These are phyloP conservation scores for Deilephila elpenor DNA, from an alignment of 2,888 invertebrate species.

Conservation along the genomic window DNA sequence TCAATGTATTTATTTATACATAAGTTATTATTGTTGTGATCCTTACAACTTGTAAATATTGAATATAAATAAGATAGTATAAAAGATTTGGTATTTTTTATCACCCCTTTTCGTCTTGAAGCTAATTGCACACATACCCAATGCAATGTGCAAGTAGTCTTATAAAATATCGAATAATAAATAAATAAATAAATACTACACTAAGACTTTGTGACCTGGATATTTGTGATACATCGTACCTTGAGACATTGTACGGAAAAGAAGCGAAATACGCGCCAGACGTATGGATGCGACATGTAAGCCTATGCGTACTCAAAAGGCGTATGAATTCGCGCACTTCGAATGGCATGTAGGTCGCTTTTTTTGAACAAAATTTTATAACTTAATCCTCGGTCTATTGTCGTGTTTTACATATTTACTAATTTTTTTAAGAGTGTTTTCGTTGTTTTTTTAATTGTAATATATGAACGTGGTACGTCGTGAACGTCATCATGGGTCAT, in stretches of 20 bases:
- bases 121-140: not conserved
- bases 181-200: not conserved
- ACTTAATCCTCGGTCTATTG: too few relatives aligned
- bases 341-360: too few relatives aligned
- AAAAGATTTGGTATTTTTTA: slow-evolving; percentile 48
- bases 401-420: too few relatives aligned
- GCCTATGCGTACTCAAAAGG: too few relatives aligned
- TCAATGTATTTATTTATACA: slow-evolving; percentile 63
- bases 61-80: slow-evolving; percentile 60
- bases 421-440: too few relatives aligned
- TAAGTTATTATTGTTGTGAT: slow-evolving; percentile 78
- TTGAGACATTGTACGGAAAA: too few relatives aligned
- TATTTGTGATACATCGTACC: not conserved
- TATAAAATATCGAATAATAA: not conserved
- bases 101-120: slow-evolving; percentile 27
- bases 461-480: too few relatives aligned
- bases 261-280: too few relatives aligned
- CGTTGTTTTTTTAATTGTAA: too few relatives aligned
- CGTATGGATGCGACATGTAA: too few relatives aligned
- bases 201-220: not conserved
- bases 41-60: slow-evolving; percentile 70
- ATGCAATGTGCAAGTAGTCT: not conserved
- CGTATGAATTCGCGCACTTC: too few relatives aligned
- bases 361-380: too few relatives aligned
- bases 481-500: slow-evolving; percentile 36